Conservation (phyloP, 2,113 vertebrate species). For the Hylia prasina region DNA sequence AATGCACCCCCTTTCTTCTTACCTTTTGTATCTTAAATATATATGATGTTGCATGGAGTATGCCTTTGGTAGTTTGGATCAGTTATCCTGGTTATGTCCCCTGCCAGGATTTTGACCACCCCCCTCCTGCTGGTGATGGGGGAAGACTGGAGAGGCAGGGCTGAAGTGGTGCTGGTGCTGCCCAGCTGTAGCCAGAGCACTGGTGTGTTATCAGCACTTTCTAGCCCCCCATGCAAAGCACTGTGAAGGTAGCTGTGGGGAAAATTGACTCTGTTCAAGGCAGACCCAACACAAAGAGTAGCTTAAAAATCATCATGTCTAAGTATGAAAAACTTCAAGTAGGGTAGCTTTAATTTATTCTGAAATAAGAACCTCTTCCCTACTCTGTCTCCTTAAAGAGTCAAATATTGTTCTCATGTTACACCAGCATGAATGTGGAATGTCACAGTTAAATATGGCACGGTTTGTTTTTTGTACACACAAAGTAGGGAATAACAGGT, state of each 20-base stretch:
- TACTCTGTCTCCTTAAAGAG: neutral
- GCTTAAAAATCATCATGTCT: neutral
- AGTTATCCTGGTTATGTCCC: neutral
- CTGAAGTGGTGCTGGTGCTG: fast-evolving
- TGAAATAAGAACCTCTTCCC: neutral
- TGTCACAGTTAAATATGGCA: neutral
- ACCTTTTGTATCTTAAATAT: neutral
- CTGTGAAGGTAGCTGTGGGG: neutral
- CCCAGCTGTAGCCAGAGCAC: neutral
- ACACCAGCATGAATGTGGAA: neutral
- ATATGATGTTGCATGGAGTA: too few species aligned
- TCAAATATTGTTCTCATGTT: neutral
- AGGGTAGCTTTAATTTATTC: neutral
- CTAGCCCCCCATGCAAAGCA: neutral
- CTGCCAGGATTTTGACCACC: neutral
- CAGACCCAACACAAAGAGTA: neutral
- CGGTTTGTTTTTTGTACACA: neutral
- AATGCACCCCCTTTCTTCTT: neutral
- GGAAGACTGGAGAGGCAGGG: neutral
- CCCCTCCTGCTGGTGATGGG: fast-evolving
- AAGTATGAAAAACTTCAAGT: neutral
- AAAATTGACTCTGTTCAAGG: neutral
- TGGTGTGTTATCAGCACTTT: neutral
- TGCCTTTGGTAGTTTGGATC: too few species aligned
- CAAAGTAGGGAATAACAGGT: neutral